Conservation (phyloP, 2,113 vertebrate genomes). For the Engystomops pustulosus region DNA sequence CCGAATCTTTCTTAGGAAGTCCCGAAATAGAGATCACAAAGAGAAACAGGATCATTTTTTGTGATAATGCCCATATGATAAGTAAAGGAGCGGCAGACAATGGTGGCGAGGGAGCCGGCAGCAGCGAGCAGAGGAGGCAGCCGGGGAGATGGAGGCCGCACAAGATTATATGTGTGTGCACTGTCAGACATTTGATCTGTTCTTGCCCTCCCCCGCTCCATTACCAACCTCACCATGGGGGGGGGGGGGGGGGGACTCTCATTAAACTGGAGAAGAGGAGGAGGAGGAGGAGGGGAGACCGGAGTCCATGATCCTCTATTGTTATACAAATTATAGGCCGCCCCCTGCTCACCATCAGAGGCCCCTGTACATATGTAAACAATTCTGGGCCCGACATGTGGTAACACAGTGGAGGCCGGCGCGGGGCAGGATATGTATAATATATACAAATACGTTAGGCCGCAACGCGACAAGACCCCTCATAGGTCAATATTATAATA, state of each 20-base stretch:
- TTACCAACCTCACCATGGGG: slow-evolving; percentile 27
- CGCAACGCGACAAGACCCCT: no score
- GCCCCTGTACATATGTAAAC: slow-evolving; percentile 17
- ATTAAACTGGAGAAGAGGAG: slow-evolving; percentile 25
- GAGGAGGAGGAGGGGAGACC: slow-evolving; percentile 27
- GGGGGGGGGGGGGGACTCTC: slow-evolving; percentile 4
- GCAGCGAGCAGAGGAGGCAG: background rate
- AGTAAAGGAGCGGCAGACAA: no score
- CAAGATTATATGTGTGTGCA: slow-evolving; percentile 35
- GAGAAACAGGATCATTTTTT: background rate
- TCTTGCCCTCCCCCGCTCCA: slow-evolving; percentile 34
- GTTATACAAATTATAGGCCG: slow-evolving; percentile 13
- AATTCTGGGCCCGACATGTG: background rate
- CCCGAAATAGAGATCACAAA: background rate
- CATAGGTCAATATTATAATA: no score
- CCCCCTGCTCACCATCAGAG: background rate
- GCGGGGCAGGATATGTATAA: background rate
- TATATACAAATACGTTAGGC: background rate
- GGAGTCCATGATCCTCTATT: slow-evolving; percentile 20
- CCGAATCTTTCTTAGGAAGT: no score
- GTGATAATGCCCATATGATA: no score
- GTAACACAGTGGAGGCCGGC: background rate
- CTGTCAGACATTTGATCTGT: slow-evolving; percentile 52
- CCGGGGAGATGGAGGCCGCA: slow-evolving; percentile 12
- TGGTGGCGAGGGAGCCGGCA: background rate